phyloP scores from a whole-genome alignment of 1,140 invertebrate species.

The Zeugodacus cucurbitae region DNA sequence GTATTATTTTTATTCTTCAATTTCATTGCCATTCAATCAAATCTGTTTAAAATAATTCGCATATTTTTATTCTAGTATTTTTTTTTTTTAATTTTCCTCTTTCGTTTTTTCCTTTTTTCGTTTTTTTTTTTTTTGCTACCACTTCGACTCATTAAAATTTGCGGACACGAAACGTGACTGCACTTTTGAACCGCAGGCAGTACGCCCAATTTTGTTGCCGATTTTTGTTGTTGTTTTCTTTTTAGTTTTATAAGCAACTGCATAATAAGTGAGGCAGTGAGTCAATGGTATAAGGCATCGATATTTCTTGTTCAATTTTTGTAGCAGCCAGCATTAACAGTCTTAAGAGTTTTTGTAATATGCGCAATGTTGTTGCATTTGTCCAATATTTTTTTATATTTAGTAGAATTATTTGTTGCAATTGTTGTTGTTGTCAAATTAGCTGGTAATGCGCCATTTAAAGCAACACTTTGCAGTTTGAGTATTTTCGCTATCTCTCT shows the following conservation, averaged over 20 bases:
- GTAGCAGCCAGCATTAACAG: background rate
- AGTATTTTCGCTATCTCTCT: background rate
- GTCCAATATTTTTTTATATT: background rate
- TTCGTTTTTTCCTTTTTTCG: too few species aligned
- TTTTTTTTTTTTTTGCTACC: too few species aligned
- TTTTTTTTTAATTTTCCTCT: too few species aligned
- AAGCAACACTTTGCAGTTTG: background rate
- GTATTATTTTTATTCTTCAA: too few species aligned
- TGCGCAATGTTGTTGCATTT: background rate
- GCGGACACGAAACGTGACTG: conserved; percentile 33
- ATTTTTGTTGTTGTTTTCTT: background rate
- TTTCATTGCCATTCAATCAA: too few species aligned
- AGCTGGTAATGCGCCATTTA: conserved; percentile 14
- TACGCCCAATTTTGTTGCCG: conserved; percentile 26
- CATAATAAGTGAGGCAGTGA: conserved; percentile 10
- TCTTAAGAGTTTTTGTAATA: background rate
- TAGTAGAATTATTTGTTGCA: background rate
- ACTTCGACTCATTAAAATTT: conserved; percentile 30
- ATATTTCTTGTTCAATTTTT: background rate
- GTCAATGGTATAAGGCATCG: background rate
- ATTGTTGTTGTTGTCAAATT: conserved; percentile 18
- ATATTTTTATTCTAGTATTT: too few species aligned
- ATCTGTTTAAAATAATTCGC: too few species aligned
- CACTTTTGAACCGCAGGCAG: conserved; percentile 15
- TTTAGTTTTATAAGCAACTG: background rate